These are phyloP conservation scores for Pandion haliaetus DNA, from an alignment of 2,113 vertebrate genomes.

Conservation along the genomic window DNA sequence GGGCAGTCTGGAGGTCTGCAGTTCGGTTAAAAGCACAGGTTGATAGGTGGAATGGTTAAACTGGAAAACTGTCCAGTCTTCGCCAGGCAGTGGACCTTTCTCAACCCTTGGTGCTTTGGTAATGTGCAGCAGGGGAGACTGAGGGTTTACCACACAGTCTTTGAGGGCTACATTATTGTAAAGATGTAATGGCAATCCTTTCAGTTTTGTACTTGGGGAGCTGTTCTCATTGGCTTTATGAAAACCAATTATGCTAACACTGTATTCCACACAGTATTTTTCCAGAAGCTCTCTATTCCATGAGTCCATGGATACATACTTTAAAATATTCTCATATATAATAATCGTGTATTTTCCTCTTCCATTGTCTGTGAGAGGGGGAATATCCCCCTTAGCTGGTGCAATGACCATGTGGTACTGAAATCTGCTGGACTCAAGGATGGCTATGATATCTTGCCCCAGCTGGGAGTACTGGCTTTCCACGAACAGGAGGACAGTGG, in stretches of 20 bases:
- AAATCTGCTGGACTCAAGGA: constrained; percentile 93
- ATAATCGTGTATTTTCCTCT: constrained; percentile 88
- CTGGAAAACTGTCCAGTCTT: constrained; percentile 94
- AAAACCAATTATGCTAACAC: constrained; percentile 94
- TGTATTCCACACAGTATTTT: constrained; percentile 95
- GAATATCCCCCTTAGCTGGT: constrained; percentile 92
- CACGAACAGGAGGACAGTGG: constrained; percentile 88
- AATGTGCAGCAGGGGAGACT: constrained; percentile 87
- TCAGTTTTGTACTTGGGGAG: constrained; percentile 79
- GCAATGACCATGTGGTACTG: constrained; percentile 93
- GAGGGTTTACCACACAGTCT: constrained; percentile 87
- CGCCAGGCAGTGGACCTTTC: constrained; percentile 86
- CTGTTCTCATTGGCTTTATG: constrained; percentile 95
- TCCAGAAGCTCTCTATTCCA: constrained; percentile 95
- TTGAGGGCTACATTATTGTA: constrained; percentile 88
- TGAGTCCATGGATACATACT: constrained; percentile 90
- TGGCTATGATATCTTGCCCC: constrained; percentile 93
- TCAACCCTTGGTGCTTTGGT: constrained; percentile 84
- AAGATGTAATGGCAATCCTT: constrained; percentile 86
- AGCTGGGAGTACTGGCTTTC: constrained; percentile 98
- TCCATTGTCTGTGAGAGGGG: constrained; percentile 88
- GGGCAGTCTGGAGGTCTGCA: constrained; percentile 73
- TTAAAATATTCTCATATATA: constrained; percentile 94
- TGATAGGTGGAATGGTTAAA: constrained; percentile 95
- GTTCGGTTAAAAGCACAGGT: constrained; percentile 84